Evolutionary conservation across 2,888 invertebrate genomes (phyloP), one percentile per base, ranked within the genome.

Genomic region (Pollenia griseotomentosa): DNA sequence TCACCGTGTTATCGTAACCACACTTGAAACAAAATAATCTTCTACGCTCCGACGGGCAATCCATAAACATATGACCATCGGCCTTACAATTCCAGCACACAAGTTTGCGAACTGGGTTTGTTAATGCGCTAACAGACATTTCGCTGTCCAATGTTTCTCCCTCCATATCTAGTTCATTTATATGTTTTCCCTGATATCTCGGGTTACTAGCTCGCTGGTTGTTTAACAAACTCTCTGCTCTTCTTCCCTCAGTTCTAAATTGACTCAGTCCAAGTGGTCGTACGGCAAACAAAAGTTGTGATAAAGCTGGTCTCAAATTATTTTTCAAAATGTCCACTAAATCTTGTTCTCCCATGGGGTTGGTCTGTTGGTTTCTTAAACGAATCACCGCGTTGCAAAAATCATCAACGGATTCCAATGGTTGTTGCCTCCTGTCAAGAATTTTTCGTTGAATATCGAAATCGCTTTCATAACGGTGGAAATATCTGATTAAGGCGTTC

Each of bases 241-340:
- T 57, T 19, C 57, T 55, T 2, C 55, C 71, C 57, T 71, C 71
- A 44, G 55, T 57, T 16, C 73, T 19, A 14, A 73, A 46, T 8
- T 73, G 73, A 9, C 44, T 57, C 9, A 59, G 12, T 10, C 51
- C 51, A 53, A 68, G 40, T 10, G 53, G 68, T 48, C 68, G 12
- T n/a, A 68, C 51, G 9, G 51, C 57, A 19, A 73, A 73, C 1
- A 55, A 42, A 7, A 53, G 16, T 55, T 71, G 53, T 11, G 42
- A 11, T 55, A 71, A 55, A 0, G 57, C 42, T 14, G 73, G 71
- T 8, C 10, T 74, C 12, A 74, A 11, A 19, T 61, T 74, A 23
- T 40, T 3, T 16, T 75, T 75, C 63, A 75, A 51, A 23, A 75
- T 63, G 1, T 75, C 73, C n/a, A n/a, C n/a, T n/a, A n/a, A n/a